These are phyloP conservation scores for Colletes gigas DNA, from an alignment of 1,140 invertebrate species.

Conservation along the genomic window DNA sequence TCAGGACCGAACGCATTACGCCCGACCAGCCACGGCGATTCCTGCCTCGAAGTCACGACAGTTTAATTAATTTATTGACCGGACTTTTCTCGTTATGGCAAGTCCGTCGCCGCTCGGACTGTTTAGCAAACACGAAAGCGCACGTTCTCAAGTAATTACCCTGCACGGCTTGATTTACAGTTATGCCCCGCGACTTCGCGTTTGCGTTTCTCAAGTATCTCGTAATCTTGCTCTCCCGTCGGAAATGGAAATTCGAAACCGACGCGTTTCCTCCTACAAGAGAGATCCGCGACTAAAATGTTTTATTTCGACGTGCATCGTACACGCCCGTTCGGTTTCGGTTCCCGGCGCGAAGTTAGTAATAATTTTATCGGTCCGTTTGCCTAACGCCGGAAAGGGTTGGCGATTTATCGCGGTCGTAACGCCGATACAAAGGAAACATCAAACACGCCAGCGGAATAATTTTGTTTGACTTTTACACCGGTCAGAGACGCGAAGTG, in stretches of 20 bases:
- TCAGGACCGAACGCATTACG: conserved; percentile 35
- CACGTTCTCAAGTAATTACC: conserved; percentile 50
- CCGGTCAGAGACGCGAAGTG: neutral
- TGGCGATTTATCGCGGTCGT: conserved; percentile 12
- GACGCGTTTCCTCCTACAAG: neutral
- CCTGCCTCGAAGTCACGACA: conserved; percentile 37
- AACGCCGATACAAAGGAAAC: conserved; percentile 20
- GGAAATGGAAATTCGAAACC: conserved; percentile 19
- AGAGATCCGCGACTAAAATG: neutral
- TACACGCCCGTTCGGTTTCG: too few relatives aligned
- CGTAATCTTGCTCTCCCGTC: neutral
- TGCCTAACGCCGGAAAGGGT: neutral
- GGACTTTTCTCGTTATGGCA: conserved; percentile 48
- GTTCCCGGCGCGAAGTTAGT: neutral
- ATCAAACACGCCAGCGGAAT: neutral
- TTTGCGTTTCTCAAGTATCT: conserved; percentile 31
- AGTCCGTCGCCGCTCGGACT: conserved; percentile 20
- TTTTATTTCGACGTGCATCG: neutral
- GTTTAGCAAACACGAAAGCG: conserved; percentile 49
- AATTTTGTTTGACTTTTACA: conserved; percentile 1
- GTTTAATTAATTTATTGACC: conserved; percentile 57
- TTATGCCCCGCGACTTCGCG: conserved; percentile 22
- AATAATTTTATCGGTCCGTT: neutral
- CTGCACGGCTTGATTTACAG: conserved; percentile 31
- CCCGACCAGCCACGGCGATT: neutral